Conservation (phyloP, 2,113 vertebrate species). For the Mirza zaza region DNA sequence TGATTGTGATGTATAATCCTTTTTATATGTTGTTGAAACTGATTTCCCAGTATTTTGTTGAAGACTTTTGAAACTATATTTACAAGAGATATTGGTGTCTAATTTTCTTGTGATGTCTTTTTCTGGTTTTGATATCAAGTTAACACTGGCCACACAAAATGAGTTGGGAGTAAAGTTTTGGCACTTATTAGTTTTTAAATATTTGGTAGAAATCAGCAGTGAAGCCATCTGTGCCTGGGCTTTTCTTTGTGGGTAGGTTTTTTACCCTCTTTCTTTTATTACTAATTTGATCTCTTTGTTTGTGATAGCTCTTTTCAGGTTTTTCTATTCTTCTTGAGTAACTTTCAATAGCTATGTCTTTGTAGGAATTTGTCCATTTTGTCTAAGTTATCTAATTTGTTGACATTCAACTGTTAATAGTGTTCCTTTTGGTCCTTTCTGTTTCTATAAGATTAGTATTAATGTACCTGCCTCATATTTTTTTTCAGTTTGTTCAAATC, state of each 20-base stretch:
- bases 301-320: background rate
- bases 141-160: background rate
- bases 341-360: background rate
- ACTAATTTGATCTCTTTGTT: background rate
- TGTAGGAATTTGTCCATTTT: background rate
- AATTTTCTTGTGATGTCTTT: background rate
- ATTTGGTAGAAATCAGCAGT: background rate
- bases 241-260: background rate
- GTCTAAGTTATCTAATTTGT: background rate
- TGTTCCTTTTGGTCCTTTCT: background rate
- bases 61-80: background rate
- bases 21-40: background rate
- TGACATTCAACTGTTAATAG: background rate
- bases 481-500: background rate
- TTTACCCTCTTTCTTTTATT: background rate
- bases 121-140: background rate
- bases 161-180: background rate
- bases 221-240: background rate
- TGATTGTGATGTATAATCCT: background rate
- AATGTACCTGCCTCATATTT: background rate
- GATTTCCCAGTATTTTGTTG: background rate
- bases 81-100: background rate
- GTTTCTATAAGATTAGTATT: background rate
- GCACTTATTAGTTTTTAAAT: background rate
- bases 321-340: slow-evolving; percentile 5